Percentiles rank a stretch among this genome's conserved stretches.
Evolutionary conservation across 2,888 invertebrate species (phyloP).

Genomic region (Congeria kusceri): DNA sequence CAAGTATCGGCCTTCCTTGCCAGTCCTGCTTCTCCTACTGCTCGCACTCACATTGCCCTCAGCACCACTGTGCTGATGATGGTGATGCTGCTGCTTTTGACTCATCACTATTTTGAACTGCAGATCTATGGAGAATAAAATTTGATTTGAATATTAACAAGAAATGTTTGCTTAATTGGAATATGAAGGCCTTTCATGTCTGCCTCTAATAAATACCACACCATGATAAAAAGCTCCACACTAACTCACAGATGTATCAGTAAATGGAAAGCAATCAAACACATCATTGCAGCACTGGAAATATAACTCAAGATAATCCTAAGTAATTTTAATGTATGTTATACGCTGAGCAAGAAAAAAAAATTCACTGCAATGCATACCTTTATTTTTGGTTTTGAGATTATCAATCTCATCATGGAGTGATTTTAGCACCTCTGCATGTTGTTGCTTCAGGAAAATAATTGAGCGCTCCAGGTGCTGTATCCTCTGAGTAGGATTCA

Average conservation of each 20-base stretch:
- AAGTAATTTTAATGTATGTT: too few relatives aligned
- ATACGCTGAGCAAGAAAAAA: too few relatives aligned
- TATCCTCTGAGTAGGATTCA: conserved; percentile 77
- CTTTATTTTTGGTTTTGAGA: conserved; percentile 84
- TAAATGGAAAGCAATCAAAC: too few relatives aligned
- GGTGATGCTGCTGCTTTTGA: conserved; percentile 73
- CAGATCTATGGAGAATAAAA: conserved; percentile 72
- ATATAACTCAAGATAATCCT: too few relatives aligned
- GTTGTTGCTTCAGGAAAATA: conserved; percentile 81
- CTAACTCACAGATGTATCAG: too few relatives aligned
- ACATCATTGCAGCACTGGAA: too few relatives aligned
- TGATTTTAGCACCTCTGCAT: conserved; percentile 80
- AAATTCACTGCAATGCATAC: conserved; percentile 44
- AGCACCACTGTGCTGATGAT: conserved; percentile 44
- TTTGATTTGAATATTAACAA: not conserved
- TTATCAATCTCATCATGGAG: conserved; percentile 84
- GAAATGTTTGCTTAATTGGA: too few relatives aligned
- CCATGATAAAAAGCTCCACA: too few relatives aligned
- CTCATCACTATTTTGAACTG: conserved; percentile 83
- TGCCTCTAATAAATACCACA: too few relatives aligned
- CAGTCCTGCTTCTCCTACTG: conserved; percentile 60
- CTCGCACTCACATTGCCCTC: conserved; percentile 56
- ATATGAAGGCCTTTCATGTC: too few relatives aligned
- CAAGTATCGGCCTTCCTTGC: conserved; percentile 50
- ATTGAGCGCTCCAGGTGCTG: conserved; percentile 83